Conservation (phyloP, 1,140 invertebrate species). For the Adoxophyes honmai region DNA sequence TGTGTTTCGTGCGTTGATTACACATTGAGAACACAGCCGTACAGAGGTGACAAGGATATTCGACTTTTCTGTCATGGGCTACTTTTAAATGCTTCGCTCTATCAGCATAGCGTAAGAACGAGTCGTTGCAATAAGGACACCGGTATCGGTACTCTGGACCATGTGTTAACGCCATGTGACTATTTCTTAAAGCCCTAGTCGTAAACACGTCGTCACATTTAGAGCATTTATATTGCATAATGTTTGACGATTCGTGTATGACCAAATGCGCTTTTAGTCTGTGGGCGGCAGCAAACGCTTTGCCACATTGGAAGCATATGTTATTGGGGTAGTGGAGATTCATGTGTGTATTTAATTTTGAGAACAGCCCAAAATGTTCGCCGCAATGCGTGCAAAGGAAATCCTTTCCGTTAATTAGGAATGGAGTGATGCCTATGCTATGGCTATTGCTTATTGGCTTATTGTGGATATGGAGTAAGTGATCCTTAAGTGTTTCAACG, state of each 20-base stretch:
- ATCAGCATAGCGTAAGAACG: constrained; percentile 71
- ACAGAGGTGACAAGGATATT: constrained; percentile 65
- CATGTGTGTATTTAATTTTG: constrained; percentile 62
- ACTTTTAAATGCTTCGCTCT: constrained; percentile 68
- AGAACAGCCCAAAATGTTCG: constrained; percentile 50
- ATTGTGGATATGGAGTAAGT: constrained; percentile 42
- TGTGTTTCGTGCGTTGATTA: constrained; percentile 63
- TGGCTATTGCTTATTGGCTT: constrained; percentile 42
- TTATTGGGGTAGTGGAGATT: constrained; percentile 64
- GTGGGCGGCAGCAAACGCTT: constrained; percentile 48
- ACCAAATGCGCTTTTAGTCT: constrained; percentile 53
- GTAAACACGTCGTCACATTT: constrained; percentile 57
- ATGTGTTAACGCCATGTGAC: constrained; percentile 43
- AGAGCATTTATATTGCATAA: constrained; percentile 42
- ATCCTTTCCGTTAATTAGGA: constrained; percentile 40
- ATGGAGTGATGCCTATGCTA: constrained; percentile 54
- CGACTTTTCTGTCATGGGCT: constrained; percentile 52
- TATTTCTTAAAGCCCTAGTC: constrained; percentile 37
- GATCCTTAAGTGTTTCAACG: constrained; percentile 46
- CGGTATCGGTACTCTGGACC: constrained; percentile 47
- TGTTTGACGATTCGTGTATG: constrained; percentile 43
- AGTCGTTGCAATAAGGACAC: constrained; percentile 72
- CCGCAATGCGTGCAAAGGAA: constrained; percentile 51
- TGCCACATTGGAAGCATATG: constrained; percentile 65
- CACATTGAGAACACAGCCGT: constrained; percentile 52